These are phyloP conservation scores for Chesias legatella DNA, from an alignment of 2,888 invertebrate species.

Conservation along the genomic window DNA sequence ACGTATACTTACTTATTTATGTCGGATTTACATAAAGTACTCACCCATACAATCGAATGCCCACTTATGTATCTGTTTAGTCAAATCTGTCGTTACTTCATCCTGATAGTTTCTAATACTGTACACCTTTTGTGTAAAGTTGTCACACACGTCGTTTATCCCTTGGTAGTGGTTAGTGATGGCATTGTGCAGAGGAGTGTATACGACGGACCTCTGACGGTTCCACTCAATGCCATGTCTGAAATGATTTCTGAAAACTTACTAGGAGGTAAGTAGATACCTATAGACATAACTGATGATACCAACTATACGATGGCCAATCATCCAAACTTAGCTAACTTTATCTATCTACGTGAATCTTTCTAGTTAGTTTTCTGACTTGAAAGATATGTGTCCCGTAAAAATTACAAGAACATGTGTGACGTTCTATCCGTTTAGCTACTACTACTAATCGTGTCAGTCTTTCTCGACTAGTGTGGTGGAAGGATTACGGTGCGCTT, in stretches of 20 bases:
- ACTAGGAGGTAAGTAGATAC: neutral
- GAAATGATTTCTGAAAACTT: constrained; percentile 13
- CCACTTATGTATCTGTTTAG: constrained; percentile 84
- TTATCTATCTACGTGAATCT: too few species aligned
- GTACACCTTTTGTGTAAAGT: constrained; percentile 65
- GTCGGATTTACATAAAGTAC: constrained; percentile 14
- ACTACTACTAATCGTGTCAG: too few species aligned
- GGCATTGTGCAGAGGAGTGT: constrained; percentile 63
- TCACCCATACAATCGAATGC: constrained; percentile 83
- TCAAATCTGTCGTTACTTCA: constrained; percentile 80
- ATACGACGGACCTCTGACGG: constrained; percentile 72
- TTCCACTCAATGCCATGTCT: constrained; percentile 83
- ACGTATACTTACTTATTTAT: too few species aligned
- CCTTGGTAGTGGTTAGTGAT: constrained; percentile 58
- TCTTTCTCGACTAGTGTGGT: too few species aligned
- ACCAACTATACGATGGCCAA: too few species aligned
- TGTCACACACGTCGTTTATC: constrained; percentile 57
- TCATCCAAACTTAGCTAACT: too few species aligned
- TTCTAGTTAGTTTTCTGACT: too few species aligned
- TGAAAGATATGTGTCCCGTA: too few species aligned
- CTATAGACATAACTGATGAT: too few species aligned
- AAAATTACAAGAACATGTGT: too few species aligned
- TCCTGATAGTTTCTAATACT: constrained; percentile 82
- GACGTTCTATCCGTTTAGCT: too few species aligned
- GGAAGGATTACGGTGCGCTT: too few species aligned